Evolutionary conservation across 2,113 vertebrate genomes (phyloP), one percentile per base, ranked within the genome.

Genomic region (Pluvianellus socialis): DNA sequence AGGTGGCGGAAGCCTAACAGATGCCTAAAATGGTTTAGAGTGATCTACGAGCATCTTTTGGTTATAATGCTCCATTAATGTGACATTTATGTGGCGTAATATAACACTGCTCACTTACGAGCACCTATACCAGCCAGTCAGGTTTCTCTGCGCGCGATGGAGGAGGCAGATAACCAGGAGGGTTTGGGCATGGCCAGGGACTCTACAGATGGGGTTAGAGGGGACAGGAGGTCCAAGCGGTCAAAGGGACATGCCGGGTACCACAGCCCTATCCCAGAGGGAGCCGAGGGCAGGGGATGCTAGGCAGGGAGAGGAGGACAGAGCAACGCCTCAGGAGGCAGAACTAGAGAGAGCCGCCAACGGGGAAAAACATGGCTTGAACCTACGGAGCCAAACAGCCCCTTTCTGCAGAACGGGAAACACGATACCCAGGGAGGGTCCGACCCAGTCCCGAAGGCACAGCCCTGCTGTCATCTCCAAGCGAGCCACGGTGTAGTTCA

Each of bases 1-100:
- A 95, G 81, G 73, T 88, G 92, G 94, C 2, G 0, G 95, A 97
- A 86, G 74, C 8, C 0, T 65, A 97, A 84, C 89, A 97, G 96
- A 96, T 93, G 91, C 94, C 86, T 92, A 65, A 96, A 96, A 91
- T n/a, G 68, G 73, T 88, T 96, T 94, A 61, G 80, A 92, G 94
- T 89, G 83, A 96, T 96, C 88, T 89, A 81, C 1, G 42, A 94
- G 89, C 91, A 94, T 88, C 92, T 96, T 96, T 92, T 55, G 61
- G 95, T 96, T 95, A 89, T 94, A 95, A 95, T 86, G 92, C 79
- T 96, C 85, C 95, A 86, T 96, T 96, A 97, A 92, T 35, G 82
- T 92, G 93, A 96, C 94, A 91, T 95, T 96, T 96, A 95, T 92
- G 63, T 70, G 56, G 71, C 38, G 80, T 84, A 94, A 94, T 89